Evolutionary conservation across 2,797 vertebrate species (phyloP), one percentile per base, ranked within the genome.

Genomic region (Gastrophryne carolinensis): DNA sequence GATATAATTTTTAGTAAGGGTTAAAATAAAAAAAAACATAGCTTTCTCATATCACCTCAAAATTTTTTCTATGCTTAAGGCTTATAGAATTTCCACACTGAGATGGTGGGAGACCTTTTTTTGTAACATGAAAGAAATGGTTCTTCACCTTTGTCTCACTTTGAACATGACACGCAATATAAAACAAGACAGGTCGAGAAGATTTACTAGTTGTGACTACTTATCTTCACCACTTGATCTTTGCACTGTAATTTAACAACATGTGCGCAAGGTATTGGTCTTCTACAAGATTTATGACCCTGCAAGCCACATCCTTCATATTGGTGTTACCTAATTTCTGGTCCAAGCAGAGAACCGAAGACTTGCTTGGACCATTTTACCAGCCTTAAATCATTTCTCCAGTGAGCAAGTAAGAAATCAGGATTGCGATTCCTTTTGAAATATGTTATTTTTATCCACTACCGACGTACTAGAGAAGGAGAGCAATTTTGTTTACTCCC

Each of bases 401-500:
- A 69, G 35, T 73, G 79, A 71, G 8, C 79, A 34, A 79, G 70
- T 81, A 37, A 79, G 68, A 27, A 81, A 83, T 84, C 74, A 82
- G 49, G 63, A 83, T 72, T 77, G 64, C 30, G 24, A 85, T 29
- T 75, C 86, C 54, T 76, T 82, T 82, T 44, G 80, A 88, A 88
- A 80, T 79, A 60, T 84, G 71, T 85, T 90, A 86, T 90, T 90
- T 90, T 88, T 89, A 85, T 83, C 72, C 76, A 57, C 73, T 80
- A 78, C 64, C 77, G 70, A 87, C 1, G 13, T 86, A 64, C 68
- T 72, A 13, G 78, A 50, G 72, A 90, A 87, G 86, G 86, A 79
- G 73, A 93, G 81, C 87, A 89, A 89, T 90, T 91, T 90, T 90
- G 85, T 90, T 90, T 88, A 85, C 82, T 92, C 90, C 90, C 91